A percentile compares a stretch with the other conserved stretches of the same genome.
These are phyloP conservation scores for Campaea margaritaria DNA, from an alignment of 2,888 invertebrate genomes.

Conservation along the genomic window DNA sequence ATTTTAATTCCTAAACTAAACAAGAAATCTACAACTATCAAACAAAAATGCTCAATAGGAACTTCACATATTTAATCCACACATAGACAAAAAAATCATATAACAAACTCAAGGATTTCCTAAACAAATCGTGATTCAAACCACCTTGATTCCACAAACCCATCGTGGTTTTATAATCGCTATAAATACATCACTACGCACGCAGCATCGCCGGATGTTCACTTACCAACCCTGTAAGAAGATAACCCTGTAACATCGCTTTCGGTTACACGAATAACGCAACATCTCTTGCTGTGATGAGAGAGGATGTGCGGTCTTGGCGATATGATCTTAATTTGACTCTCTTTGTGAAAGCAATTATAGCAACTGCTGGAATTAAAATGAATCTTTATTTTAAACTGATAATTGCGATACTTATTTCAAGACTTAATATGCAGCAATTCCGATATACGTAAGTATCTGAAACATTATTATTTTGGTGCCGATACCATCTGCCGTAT, in stretches of 20 bases:
- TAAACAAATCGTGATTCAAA: constrained; percentile 1
- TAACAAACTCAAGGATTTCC: background rate
- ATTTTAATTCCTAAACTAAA: no score
- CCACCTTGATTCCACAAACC: background rate
- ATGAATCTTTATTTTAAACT: no score
- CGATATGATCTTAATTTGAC: background rate
- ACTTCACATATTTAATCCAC: background rate
- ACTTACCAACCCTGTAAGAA: background rate
- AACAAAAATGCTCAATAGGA: background rate
- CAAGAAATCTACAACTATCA: no score
- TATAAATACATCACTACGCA: background rate
- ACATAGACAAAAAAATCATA: background rate
- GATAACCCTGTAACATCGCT: constrained; percentile 3
- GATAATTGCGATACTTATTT: no score
- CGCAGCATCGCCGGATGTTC: constrained; percentile 15
- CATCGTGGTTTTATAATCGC: background rate
- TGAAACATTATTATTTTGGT: no score
- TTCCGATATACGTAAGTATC: no score
- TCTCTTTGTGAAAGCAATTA: background rate
- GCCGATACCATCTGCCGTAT: background rate
- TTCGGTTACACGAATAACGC: constrained; percentile 1
- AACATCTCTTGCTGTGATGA: background rate
- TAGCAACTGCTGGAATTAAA: no score
- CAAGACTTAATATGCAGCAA: no score
- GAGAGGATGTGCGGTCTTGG: constrained; percentile 1